Conservation (phyloP, 2,797 vertebrate genomes). For the Halcyon leucocephala region DNA sequence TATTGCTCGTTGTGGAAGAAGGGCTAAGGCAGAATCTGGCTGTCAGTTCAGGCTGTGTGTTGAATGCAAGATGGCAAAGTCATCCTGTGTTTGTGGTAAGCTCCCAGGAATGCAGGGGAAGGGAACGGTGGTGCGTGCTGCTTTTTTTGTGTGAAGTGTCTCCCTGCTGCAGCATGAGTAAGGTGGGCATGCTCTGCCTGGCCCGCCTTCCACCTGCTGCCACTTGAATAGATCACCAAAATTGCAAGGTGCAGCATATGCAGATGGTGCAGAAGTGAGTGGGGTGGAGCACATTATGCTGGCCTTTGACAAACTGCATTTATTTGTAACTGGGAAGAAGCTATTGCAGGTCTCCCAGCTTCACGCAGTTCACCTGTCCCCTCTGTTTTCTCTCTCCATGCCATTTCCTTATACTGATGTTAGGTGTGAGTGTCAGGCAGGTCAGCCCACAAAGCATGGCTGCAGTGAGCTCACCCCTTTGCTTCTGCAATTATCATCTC, state of each 20-base stretch:
- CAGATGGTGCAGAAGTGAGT: background rate
- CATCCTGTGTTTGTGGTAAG: background rate
- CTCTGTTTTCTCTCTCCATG: background rate
- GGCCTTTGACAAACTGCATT: background rate
- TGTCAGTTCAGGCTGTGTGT: background rate
- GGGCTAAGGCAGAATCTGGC: background rate
- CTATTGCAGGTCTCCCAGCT: background rate
- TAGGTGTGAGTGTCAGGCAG: background rate
- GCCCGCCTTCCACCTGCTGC: background rate
- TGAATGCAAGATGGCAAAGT: background rate
- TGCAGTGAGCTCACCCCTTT: background rate
- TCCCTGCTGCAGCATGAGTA: background rate
- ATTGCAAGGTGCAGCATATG: background rate
- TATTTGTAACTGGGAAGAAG: background rate
- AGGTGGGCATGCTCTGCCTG: background rate
- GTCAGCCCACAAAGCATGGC: background rate
- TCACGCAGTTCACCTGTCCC: background rate
- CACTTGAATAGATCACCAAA: background rate
- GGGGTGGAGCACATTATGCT: background rate
- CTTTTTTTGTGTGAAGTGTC: background rate
- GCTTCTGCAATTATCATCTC: background rate
- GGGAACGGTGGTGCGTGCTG: accelerated
- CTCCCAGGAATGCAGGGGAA: accelerated
- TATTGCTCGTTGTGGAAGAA: background rate
- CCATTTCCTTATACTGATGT: background rate